A percentile compares a stretch with the other conserved stretches of the same genome.
Conservation (phyloP, 2,888 invertebrate species). For the Coelopa pilipes region DNA sequence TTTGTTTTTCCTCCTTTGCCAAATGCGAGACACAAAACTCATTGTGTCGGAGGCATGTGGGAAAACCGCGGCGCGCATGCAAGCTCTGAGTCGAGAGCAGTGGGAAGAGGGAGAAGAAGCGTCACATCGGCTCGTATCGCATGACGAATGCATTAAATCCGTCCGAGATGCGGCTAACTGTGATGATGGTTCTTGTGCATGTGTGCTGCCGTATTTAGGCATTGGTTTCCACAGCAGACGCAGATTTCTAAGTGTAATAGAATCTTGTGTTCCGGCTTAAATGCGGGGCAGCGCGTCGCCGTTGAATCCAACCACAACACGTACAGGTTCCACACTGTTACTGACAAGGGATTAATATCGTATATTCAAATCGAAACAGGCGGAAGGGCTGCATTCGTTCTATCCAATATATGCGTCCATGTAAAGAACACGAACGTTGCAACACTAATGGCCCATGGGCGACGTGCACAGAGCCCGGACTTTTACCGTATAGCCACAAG, state of each 20-base stretch:
- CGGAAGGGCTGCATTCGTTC: too few species aligned
- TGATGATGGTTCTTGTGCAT: slow-evolving; percentile 20
- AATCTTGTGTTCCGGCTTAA: too few species aligned
- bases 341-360: background rate
- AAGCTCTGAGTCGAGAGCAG: too few species aligned
- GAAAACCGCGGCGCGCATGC: background rate
- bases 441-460: slow-evolving; percentile 21
- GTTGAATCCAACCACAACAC: background rate
- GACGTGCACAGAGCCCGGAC: too few species aligned
- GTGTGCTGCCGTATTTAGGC: background rate
- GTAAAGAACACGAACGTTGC: too few species aligned
- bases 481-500: too few species aligned
- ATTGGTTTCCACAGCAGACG: too few species aligned
- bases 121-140: background rate
- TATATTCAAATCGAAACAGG: background rate
- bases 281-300: too few species aligned
- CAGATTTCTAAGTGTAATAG: too few species aligned
- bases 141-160: too few species aligned
- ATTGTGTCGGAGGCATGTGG: slow-evolving; percentile 29
- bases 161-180: background rate
- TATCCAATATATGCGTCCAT: slow-evolving; percentile 16
- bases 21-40: slow-evolving; percentile 18
- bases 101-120: background rate
- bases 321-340: background rate
- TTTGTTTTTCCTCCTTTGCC: background rate